Evolutionary conservation across 2,888 invertebrate species (phyloP).

Genomic region (Cepaea hortensis): DNA sequence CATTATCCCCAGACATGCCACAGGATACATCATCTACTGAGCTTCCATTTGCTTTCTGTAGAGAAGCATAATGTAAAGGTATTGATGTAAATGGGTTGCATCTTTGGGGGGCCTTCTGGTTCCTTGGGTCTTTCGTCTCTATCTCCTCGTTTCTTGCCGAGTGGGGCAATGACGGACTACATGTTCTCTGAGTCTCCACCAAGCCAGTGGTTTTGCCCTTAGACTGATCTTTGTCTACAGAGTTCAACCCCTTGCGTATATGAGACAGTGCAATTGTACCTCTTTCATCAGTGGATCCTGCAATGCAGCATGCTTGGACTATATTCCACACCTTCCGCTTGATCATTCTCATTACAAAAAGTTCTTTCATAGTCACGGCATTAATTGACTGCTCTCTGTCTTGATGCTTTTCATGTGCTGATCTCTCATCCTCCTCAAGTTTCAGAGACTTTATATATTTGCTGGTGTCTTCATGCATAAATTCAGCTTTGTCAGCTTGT

Average conservation of each 20-base stretch:
- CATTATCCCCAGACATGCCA: neutral
- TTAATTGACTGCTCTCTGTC: constrained; percentile 49
- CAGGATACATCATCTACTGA: neutral
- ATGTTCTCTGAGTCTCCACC: constrained; percentile 82
- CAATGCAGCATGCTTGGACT: constrained; percentile 62
- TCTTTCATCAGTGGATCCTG: constrained; percentile 78
- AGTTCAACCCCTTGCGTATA: constrained; percentile 84
- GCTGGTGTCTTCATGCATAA: neutral
- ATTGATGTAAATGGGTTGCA: constrained; percentile 33
- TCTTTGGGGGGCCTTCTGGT: constrained; percentile 55
- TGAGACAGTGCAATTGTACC: constrained; percentile 85
- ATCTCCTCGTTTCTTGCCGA: constrained; percentile 65
- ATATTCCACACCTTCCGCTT: constrained; percentile 53
- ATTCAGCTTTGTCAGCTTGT: neutral
- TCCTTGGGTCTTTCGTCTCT: constrained; percentile 12
- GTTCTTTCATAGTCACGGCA: constrained; percentile 76
- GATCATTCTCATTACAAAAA: constrained; percentile 72
- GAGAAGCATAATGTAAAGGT: constrained; percentile 28
- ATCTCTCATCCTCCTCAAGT: neutral
- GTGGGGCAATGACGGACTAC: constrained; percentile 83
- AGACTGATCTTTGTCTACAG: constrained; percentile 70
- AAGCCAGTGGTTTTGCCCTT: constrained; percentile 56
- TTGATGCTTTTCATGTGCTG: constrained; percentile 44
- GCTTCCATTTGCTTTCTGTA: constrained; percentile 3
- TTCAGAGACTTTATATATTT: constrained; percentile 29